Percentiles rank a stretch among this genome's conserved stretches.
These are phyloP conservation scores for Nephrotoma guestfalica DNA, from an alignment of 2,888 invertebrate species.

Conservation along the genomic window DNA sequence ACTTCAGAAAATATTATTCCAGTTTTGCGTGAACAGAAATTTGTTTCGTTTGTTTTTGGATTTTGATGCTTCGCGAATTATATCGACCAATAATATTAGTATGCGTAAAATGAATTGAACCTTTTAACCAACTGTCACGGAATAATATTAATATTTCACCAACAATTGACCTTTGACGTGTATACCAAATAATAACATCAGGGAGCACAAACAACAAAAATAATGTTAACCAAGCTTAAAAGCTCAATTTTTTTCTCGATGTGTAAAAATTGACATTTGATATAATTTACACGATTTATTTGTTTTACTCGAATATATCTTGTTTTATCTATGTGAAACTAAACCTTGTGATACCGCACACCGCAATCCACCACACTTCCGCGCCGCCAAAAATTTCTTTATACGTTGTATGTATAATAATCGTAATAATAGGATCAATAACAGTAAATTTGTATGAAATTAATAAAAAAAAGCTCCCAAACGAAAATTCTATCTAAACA, in stretches of 20 bases:
- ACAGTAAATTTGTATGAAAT: neutral
- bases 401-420: neutral
- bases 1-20: too few relatives aligned
- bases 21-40: too few relatives aligned
- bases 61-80: too few relatives aligned
- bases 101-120: too few relatives aligned
- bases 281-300: neutral
- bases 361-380: neutral
- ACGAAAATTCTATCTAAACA: neutral
- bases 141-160: neutral
- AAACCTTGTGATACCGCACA: neutral
- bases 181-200: neutral
- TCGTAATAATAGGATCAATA: neutral
- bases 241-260: neutral
- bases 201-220: neutral
- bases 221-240: neutral
- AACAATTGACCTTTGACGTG: neutral
- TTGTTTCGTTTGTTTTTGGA: too few relatives aligned
- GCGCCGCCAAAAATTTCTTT: neutral
- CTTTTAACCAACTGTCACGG: neutral
- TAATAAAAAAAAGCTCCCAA: neutral
- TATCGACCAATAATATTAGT: too few relatives aligned
- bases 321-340: neutral
- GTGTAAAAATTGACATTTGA: neutral
- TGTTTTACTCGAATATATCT: neutral